Conservation (phyloP, 2,113 vertebrate species). For the Astur gentilis region DNA sequence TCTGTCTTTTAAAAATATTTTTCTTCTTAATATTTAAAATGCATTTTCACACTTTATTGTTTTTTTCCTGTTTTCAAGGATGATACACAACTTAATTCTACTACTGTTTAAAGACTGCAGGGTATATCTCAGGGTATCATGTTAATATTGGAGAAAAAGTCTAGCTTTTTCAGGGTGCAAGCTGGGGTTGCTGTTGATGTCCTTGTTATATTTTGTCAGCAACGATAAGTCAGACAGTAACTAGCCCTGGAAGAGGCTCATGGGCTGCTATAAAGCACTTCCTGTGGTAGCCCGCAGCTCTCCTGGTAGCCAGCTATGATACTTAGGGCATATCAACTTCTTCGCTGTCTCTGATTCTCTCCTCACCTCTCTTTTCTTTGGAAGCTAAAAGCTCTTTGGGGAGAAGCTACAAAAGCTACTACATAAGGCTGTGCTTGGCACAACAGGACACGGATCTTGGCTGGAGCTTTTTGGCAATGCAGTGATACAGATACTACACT, state of each 20-base stretch:
- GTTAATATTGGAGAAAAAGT: not conserved
- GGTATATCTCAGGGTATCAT: not conserved
- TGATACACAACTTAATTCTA: not conserved
- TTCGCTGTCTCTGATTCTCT: not conserved
- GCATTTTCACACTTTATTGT: not conserved
- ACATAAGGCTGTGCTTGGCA: not conserved
- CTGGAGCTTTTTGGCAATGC: not conserved
- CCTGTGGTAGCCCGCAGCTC: not conserved
- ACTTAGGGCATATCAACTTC: not conserved
- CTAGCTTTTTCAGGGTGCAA: not conserved
- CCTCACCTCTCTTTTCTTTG: not conserved
- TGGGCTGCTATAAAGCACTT: not conserved
- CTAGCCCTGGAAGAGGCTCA: not conserved
- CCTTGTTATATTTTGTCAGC: not conserved
- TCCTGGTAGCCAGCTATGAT: not conserved
- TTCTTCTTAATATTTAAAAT: conserved; percentile 44
- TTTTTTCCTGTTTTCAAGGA: not conserved
- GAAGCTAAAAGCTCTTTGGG: not conserved
- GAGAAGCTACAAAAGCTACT: not conserved
- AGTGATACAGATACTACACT: not conserved
- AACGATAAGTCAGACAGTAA: not conserved
- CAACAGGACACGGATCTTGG: not conserved
- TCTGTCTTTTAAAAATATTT: not conserved
- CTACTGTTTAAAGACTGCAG: not conserved
- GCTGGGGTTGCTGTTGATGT: not conserved